Percentiles rank a stretch among this genome's conserved stretches.
Evolutionary conservation across 2,888 invertebrate genomes (phyloP).

Genomic region (Calliopum simillimum): DNA sequence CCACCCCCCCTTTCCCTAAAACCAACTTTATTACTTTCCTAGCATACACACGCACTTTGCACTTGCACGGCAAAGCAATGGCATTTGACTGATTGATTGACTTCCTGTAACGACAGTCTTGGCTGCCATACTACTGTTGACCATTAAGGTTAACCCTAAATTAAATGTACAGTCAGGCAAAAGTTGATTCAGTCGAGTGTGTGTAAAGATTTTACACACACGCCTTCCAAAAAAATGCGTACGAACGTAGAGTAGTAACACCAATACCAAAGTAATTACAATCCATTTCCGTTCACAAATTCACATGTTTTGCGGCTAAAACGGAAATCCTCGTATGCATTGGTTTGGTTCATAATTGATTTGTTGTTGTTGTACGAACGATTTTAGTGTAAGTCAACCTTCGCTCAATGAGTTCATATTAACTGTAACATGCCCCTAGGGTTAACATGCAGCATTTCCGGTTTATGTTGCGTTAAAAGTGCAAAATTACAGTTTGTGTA

Average conservation of each 20-base stretch:
- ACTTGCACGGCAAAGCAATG: slow-evolving; percentile 11
- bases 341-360: slow-evolving; percentile 22
- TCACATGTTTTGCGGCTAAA: slow-evolving; percentile 30
- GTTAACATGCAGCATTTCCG: too few species aligned
- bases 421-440: too few species aligned
- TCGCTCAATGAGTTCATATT: too few species aligned
- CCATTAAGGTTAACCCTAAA: slow-evolving; percentile 31
- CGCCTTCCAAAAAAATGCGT: not conserved
- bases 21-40: too few species aligned
- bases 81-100: slow-evolving; percentile 30
- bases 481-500: too few species aligned
- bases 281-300: slow-evolving; percentile 24
- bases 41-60: too few species aligned
- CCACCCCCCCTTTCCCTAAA: too few species aligned
- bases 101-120: slow-evolving; percentile 18
- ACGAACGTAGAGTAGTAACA: not conserved
- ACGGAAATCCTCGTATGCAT: slow-evolving; percentile 18
- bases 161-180: slow-evolving; percentile 8
- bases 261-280: slow-evolving; percentile 22
- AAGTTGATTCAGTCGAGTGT: not conserved
- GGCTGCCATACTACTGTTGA: not conserved
- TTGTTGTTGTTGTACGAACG: not conserved
- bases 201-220: not conserved
- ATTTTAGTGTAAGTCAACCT: too few species aligned
- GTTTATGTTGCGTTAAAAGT: too few species aligned